These are phyloP conservation scores for Myrmecobius fasciatus DNA, from an alignment of 2,113 vertebrate genomes.

Conservation along the genomic window DNA sequence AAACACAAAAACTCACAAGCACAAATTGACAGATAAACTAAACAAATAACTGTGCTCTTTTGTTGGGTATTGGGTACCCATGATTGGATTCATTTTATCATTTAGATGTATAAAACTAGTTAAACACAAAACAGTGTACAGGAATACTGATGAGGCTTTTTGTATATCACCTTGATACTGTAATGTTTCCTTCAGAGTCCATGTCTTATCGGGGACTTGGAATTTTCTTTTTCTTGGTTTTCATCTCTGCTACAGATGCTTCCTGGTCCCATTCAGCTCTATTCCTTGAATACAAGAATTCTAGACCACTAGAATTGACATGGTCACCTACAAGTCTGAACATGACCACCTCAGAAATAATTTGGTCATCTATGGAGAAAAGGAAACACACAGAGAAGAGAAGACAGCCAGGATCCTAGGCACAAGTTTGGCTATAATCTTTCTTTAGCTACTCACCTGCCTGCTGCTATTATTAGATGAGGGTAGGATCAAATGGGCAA, in stretches of 20 bases:
- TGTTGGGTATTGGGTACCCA: not conserved
- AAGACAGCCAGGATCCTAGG: not conserved
- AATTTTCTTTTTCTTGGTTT: not conserved
- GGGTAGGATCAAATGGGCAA: not conserved
- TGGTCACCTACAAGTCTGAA: not conserved
- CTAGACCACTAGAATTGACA: not conserved
- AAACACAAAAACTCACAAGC: not conserved
- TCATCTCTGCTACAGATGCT: not conserved
- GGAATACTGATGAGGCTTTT: not conserved
- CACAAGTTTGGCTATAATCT: not conserved
- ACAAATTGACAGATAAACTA: not conserved
- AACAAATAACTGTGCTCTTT: not conserved
- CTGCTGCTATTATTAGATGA: not conserved
- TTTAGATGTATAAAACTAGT: not conserved
- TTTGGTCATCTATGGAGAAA: not conserved
- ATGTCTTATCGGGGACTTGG: not conserved
- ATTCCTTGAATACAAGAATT: not conserved
- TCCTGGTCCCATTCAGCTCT: not conserved
- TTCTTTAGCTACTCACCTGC: not conserved
- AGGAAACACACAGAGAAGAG: not conserved
- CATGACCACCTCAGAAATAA: not conserved
- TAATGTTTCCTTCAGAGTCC: not conserved
- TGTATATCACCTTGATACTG: not conserved
- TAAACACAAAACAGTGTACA: not conserved
- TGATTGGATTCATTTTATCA: not conserved